A percentile compares a stretch with the other conserved stretches of the same genome.
phyloP scores from a whole-genome alignment of 2,888 invertebrate species.

The Nomada fabriciana region DNA sequence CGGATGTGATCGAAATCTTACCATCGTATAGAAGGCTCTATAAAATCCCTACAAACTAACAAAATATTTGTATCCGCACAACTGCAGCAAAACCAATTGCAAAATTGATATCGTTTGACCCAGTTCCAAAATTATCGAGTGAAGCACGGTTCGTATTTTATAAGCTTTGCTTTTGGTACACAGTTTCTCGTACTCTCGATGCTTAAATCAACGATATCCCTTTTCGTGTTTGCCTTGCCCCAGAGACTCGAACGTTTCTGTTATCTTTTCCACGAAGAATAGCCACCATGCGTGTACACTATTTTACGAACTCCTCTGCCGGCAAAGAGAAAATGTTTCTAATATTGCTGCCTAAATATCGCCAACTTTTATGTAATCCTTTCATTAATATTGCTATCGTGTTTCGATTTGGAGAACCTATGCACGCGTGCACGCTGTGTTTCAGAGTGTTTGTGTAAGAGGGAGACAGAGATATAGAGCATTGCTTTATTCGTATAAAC shows the following conservation, averaged over 20 bases:
- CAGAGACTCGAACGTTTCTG: not conserved
- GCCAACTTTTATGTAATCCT: not conserved
- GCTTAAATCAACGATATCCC: not conserved
- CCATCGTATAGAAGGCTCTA: no score
- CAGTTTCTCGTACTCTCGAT: no score
- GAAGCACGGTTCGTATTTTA: not conserved
- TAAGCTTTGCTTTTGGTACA: not conserved
- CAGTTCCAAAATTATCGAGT: slow-evolving; percentile 11
- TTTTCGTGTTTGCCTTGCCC: not conserved
- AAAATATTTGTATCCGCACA: not conserved
- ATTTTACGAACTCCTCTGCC: not conserved
- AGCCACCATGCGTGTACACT: not conserved
- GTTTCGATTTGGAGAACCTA: no score
- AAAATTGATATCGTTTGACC: slow-evolving; percentile 29
- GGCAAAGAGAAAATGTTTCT: not conserved
- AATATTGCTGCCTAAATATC: not conserved
- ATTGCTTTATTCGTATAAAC: slow-evolving; percentile 3
- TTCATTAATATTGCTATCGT: not conserved
- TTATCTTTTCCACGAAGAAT: no score
- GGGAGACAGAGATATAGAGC: not conserved
- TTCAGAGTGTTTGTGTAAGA: no score
- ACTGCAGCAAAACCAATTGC: not conserved
- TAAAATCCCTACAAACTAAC: not conserved
- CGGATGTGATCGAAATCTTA: no score
- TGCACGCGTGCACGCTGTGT: no score